Base-by-base conservation (phyloP, 2,113 vertebrate species). In the Turnix velox region DNA sequence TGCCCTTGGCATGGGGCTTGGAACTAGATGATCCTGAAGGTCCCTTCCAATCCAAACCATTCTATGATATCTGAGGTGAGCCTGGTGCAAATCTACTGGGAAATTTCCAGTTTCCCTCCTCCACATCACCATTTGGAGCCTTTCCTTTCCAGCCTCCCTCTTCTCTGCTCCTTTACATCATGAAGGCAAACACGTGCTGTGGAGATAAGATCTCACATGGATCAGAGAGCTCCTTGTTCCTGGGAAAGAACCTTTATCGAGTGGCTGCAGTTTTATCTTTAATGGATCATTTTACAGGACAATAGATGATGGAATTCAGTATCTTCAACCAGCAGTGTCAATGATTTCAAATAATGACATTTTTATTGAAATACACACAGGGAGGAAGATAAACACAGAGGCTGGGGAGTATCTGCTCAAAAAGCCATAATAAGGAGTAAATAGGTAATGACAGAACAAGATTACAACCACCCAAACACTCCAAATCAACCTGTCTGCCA, bases 301-400 rank as follows among this genome's bases (percentile, higher is more conserved):
- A 95, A 92, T 1, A 68, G 92, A 37, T 19, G 48, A 62, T 68
- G 73, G 96, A 92, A 95, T 79, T 72, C 71, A 72, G 88, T 22
- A 45, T 77, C 96, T 96, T 88, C 89, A 76, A 92, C 82, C 90
- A 81, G 81, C 84, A n/a, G 84, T 42, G 73, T 67, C 92, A 80
- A 80, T 46, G 92, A 93, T 46, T 92, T 79, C 95, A 94, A 94
- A 95, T 92, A 95, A 95, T 33, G 95, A 84, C 91, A 76, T 91
- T 97, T 95, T 87, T 76, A 95, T 52, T 92, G 90, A 92, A 94
- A 95, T 42, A 35, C 82, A 86, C 43, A 27, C 48, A 40, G 94
- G 48, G 57, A 46, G 68, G 20, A 40, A 96, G 95, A 96, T 87
- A 95, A 95, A 90, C 86, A 90, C 46, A 75, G 62, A 48, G 69